Percentiles rank a stretch among this genome's conserved stretches.
phyloP scores from a whole-genome alignment of 1,140 invertebrate species.

The Penaeus vannamei region DNA sequence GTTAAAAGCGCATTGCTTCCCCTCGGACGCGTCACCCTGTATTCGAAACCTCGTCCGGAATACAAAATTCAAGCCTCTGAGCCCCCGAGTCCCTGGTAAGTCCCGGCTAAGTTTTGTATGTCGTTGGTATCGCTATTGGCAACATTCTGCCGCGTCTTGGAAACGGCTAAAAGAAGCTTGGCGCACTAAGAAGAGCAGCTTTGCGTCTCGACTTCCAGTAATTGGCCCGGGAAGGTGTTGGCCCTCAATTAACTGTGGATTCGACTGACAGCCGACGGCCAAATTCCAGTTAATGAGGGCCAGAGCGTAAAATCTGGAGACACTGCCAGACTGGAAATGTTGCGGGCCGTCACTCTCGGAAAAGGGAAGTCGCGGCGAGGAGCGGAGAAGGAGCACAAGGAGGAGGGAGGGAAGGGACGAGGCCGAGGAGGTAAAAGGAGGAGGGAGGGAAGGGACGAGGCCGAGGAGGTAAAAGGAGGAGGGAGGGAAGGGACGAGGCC shows the following conservation, averaged over 20 bases:
- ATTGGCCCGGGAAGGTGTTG: slow-evolving; percentile 50
- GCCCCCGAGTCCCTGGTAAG: too few species aligned
- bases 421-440: too few species aligned
- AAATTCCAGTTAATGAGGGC: slow-evolving; percentile 55
- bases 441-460: too few species aligned
- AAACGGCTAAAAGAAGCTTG: background rate
- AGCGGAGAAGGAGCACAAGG: too few species aligned
- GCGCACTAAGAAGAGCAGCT: background rate
- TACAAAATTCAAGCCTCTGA: too few species aligned
- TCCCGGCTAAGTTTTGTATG: background rate
- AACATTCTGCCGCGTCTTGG: background rate
- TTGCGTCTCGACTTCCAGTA: slow-evolving; percentile 33
- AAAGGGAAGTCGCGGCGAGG: background rate
- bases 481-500: too few species aligned
- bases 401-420: too few species aligned
- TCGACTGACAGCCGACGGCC: slow-evolving; percentile 51
- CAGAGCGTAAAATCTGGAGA: slow-evolving; percentile 42
- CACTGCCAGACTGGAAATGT: slow-evolving; percentile 25
- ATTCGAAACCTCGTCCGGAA: too few species aligned
- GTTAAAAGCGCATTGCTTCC: too few species aligned
- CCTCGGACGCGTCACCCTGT: too few species aligned
- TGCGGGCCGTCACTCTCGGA: slow-evolving; percentile 3
- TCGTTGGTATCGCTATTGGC: background rate
- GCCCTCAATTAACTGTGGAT: slow-evolving; percentile 57
- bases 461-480: too few species aligned